Percentiles rank a stretch among this genome's conserved stretches.
Conservation (phyloP, 2,888 invertebrate genomes). For the Lasioglossum zephyrum region DNA sequence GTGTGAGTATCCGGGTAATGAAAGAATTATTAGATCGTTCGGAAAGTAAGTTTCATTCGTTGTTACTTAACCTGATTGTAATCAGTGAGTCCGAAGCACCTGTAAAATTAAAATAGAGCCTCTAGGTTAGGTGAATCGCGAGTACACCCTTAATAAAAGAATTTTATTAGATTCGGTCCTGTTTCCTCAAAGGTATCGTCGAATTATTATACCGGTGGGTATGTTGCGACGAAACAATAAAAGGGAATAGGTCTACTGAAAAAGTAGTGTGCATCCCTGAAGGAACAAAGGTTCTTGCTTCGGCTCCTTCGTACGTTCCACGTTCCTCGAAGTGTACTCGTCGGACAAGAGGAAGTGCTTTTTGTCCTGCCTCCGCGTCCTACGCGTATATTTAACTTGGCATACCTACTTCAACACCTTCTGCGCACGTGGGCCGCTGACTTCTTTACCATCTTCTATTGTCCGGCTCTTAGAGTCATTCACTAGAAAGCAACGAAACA, state of each 20-base stretch:
- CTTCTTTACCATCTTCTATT: constrained; percentile 43
- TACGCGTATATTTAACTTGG: constrained; percentile 72
- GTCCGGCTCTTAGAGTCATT: constrained; percentile 32
- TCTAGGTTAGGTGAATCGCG: no score
- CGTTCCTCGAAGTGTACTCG: constrained; percentile 60
- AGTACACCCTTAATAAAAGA: no score
- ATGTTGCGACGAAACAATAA: neutral
- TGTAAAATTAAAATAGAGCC: no score
- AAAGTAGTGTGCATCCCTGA: constrained; percentile 24
- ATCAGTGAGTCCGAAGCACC: no score
- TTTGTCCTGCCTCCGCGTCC: constrained; percentile 68
- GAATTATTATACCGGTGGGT: neutral
- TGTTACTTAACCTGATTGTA: no score
- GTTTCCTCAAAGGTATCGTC: neutral
- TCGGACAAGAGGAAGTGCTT: constrained; percentile 68
- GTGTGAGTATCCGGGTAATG: no score
- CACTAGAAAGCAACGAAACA: neutral
- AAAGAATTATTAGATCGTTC: no score
- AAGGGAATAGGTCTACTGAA: neutral
- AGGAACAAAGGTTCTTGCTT: constrained; percentile 59
- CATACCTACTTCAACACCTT: constrained; percentile 71
- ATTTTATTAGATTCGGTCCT: neutral
- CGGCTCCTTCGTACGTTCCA: constrained; percentile 59
- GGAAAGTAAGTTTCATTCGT: no score
- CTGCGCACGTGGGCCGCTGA: constrained; percentile 53